Conservation (phyloP, 2,797 vertebrate species). For the Acanthis flammea region DNA sequence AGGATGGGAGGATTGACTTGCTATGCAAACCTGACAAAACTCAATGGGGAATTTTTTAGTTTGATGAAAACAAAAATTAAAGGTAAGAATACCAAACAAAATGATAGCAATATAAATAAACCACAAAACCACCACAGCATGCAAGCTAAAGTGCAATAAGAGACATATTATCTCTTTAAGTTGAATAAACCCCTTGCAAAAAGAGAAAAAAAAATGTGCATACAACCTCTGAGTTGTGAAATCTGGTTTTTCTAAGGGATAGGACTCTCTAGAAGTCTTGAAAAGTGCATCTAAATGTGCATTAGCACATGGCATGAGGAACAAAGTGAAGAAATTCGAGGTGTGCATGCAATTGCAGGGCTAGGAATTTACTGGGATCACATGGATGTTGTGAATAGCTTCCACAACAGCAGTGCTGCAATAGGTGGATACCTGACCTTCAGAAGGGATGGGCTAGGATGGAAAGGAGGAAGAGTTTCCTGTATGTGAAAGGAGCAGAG, state of each 20-base stretch:
- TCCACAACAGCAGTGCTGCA: neutral
- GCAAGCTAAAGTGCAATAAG: neutral
- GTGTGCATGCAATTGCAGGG: neutral
- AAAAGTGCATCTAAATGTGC: accelerated
- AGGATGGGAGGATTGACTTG: neutral
- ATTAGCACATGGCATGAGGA: neutral
- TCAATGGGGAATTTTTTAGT: neutral
- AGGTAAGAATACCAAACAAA: neutral
- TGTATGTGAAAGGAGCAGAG: neutral
- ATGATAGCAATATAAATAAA: neutral
- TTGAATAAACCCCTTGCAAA: accelerated
- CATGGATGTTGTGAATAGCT: neutral
- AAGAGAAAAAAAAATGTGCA: neutral
- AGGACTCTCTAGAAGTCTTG: neutral
- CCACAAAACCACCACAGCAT: neutral
- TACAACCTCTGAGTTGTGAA: neutral
- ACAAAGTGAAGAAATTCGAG: neutral
- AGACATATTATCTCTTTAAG: neutral
- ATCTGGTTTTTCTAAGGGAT: neutral
- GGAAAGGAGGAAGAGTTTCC: neutral
- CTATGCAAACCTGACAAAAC: neutral
- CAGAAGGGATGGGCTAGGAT: neutral
- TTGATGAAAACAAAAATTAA: neutral
- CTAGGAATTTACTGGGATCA: neutral
- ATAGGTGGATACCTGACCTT: neutral